Evolutionary conservation across 2,113 vertebrate species (phyloP), one percentile per base, ranked within the genome.

Genomic region (Gobio gobio): DNA sequence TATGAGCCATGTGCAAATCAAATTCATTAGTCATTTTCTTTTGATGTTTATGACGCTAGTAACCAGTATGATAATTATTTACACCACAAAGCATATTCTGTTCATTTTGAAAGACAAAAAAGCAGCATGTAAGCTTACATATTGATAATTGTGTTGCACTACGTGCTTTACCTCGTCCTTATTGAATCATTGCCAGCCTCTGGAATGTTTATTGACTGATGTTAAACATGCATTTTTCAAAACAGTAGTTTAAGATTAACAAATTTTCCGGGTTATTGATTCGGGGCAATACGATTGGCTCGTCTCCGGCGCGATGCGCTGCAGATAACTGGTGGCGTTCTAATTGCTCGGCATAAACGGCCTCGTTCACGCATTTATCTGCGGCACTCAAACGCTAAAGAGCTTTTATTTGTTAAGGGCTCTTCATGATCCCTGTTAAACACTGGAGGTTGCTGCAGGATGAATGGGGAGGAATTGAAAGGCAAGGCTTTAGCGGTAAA

Each of bases 351-450:
- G 84, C 72, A 82, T 88, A 72, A 66, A 83, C 84, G 45, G 63
- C 83, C 61, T 88, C 61, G 68, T 82, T 78, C 87, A 82, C 58
- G 40, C 86, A 77, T 82, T 86, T 64, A 84, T 73, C 79, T 61
- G 51, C 61, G 43, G 72, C 78, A 58, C 79, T 73, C 45, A 45
- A 56, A 73, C 40, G 26, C 86, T 88, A 79, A 86, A 86, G 85
- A 83, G 87, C 83, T 87, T 85, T 86, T 83, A 79, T 64, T 77
- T 74, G 73, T 78, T 86, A 89, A 88, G 85, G 84, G 86, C 86
- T 77, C 85, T 88, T 82, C 83, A 85, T 73, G 81, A 79, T 76
- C 72, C 33, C 83, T 77, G 73, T 74, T 77, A 80, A 87, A 88
- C 64, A 82, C 77, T 66, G 56, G 83, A 78, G 83, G 84, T 80